phyloP scores from a whole-genome alignment of 2,888 invertebrate species.

The Rhamnusium bicolor region DNA sequence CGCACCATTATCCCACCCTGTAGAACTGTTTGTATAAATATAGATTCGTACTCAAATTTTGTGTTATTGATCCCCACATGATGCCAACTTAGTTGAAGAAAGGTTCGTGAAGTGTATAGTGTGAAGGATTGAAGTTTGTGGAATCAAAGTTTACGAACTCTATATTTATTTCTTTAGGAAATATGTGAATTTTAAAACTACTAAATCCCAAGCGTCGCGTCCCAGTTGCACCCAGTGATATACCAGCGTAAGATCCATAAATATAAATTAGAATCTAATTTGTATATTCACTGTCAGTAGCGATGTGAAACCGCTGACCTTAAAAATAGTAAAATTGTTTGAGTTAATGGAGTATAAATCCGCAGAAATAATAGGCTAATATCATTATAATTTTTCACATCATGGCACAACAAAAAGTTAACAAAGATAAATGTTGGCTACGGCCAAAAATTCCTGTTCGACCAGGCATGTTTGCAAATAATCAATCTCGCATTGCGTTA shows the following conservation, averaged over 20 bases:
- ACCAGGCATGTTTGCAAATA: slow-evolving; percentile 45
- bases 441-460: slow-evolving; percentile 15
- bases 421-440: slow-evolving; percentile 47
- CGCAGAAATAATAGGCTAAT: slow-evolving; percentile 20
- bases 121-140: too few species aligned
- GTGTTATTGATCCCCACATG: too few species aligned
- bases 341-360: slow-evolving; percentile 16
- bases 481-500: slow-evolving; percentile 43
- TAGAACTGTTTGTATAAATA: too few species aligned
- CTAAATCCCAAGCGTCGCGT: too few species aligned
- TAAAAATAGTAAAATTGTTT: background rate
- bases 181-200: too few species aligned
- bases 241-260: background rate
- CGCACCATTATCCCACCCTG: too few species aligned
- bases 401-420: slow-evolving; percentile 21
- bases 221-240: too few species aligned
- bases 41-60: too few species aligned
- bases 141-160: too few species aligned
- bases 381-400: slow-evolving; percentile 30
- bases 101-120: too few species aligned
- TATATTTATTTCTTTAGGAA: too few species aligned
- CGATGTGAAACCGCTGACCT: background rate
- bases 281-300: background rate
- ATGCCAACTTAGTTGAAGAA: too few species aligned
- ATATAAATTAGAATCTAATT: background rate